A percentile compares a stretch with the other conserved stretches of the same genome.
phyloP scores from a whole-genome alignment of 1,140 invertebrate genomes.

The Vanessa tameamea region DNA sequence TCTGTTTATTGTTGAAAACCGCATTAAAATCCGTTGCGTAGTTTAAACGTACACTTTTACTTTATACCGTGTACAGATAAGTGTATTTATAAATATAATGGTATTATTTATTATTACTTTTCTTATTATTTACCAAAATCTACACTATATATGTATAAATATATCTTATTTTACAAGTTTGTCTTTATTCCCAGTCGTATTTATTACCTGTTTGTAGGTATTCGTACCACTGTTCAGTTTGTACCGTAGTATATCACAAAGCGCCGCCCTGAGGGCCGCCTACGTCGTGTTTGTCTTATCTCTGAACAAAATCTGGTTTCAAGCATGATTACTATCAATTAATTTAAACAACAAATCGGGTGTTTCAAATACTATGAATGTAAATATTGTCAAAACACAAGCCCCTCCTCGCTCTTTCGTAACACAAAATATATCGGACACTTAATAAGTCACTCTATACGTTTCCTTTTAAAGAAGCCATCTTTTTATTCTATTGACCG shows the following conservation, averaged over 20 bases:
- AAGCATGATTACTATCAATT: slow-evolving; percentile 4
- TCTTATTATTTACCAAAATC: no score
- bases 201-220: not conserved
- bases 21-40: no score
- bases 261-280: slow-evolving; percentile 24
- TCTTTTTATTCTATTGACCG: slow-evolving; percentile 50
- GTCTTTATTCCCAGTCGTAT: not conserved
- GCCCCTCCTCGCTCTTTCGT: not conserved
- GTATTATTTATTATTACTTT: no score
- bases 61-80: no score
- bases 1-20: no score
- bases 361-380: no score
- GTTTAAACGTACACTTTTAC: no score
- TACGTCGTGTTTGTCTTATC: slow-evolving; percentile 25
- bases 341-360: not conserved
- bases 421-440: not conserved
- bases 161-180: no score
- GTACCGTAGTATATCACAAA: slow-evolving; percentile 22
- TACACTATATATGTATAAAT: no score
- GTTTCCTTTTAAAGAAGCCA: slow-evolving; percentile 19
- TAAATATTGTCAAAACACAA: not conserved
- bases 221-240: not conserved
- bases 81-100: no score
- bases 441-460: slow-evolving; percentile 25
- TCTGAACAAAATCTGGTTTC: slow-evolving; percentile 21